These are phyloP conservation scores for Augiades crinisus DNA, from an alignment of 2,888 invertebrate species.

Conservation along the genomic window DNA sequence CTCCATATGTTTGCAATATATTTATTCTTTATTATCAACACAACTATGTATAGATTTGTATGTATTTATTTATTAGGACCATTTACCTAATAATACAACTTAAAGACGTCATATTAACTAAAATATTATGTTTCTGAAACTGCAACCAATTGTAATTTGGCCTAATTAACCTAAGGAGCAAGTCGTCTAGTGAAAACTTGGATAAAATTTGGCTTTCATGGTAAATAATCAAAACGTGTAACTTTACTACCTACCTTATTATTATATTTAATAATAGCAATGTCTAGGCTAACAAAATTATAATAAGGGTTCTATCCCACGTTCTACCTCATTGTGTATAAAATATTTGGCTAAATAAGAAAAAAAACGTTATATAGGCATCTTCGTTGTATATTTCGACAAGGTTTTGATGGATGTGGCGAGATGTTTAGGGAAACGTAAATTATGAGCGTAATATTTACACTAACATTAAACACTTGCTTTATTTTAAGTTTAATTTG, in stretches of 20 bases:
- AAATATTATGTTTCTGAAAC: too few relatives aligned
- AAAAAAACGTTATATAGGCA: slow-evolving; percentile 50
- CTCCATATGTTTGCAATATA: too few relatives aligned
- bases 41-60: too few relatives aligned
- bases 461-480: too few relatives aligned
- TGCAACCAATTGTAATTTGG: too few relatives aligned
- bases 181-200: slow-evolving; percentile 9
- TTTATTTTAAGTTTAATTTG: too few relatives aligned
- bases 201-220: slow-evolving; percentile 6
- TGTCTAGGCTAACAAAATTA: slow-evolving; percentile 62
- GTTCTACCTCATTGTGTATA: slow-evolving; percentile 80
- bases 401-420: not conserved
- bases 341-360: slow-evolving; percentile 72
- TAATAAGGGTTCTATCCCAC: slow-evolving; percentile 58
- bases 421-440: too few relatives aligned
- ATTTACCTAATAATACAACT: too few relatives aligned
- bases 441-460: too few relatives aligned
- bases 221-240: slow-evolving; percentile 7
- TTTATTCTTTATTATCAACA: too few relatives aligned
- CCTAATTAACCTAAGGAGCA: slow-evolving; percentile 9
- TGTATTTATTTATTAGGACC: too few relatives aligned
- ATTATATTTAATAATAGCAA: slow-evolving; percentile 34
- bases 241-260: slow-evolving; percentile 18
- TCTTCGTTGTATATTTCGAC: slow-evolving; percentile 43
- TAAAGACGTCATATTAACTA: too few relatives aligned